Evolutionary conservation across 2,113 vertebrate species (phyloP), one percentile per base, ranked within the genome.

Genomic region (Amphiprion percula): DNA sequence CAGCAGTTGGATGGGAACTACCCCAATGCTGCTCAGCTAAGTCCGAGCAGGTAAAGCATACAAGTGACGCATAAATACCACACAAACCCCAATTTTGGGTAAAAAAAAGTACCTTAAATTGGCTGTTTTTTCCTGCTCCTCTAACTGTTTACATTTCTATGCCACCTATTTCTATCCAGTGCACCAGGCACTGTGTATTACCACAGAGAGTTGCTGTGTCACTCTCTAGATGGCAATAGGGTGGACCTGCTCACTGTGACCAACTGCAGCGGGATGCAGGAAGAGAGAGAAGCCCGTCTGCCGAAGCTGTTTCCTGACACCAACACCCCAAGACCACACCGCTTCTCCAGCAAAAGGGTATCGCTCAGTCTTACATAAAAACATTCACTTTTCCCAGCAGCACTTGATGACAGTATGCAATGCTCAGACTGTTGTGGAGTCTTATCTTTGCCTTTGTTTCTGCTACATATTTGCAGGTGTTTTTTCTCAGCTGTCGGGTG

Each of bases 401-500:
- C 7, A 0, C 49, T 23, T 56, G 37, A 39, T 24, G 44, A 33
- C 14, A 11, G 1, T 5, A 17, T 2, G 0, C 5, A 26, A 44
- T 17, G 24, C 44, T 30, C 30, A 44, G 24, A 10, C 63, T 71
- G 28, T 37, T 52, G 26, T 64, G 23, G 11, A 60, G 21, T 65
- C 14, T 37, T 37, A 14, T 16, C 10, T 17, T 12, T 2, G 4
- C 4, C 2, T 41, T 5, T 58, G 17, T 24, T 21, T 62, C 4
- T 52, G 3, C 55, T 8, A 0, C 73, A 37, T 66, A 14, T 75
- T 21, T 53, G 50, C 80, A 99, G 98, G 97, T 99, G 59, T 99
- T 99, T 89, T 98, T 99, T 82, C 94, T 99, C 74, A 99, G 97
- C 93, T 99, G 97, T 61, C 95, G 98, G 16, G 98, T 99, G 10